These are phyloP conservation scores for Scaptomyza hsui DNA, from an alignment of 1,140 invertebrate species.

Conservation along the genomic window DNA sequence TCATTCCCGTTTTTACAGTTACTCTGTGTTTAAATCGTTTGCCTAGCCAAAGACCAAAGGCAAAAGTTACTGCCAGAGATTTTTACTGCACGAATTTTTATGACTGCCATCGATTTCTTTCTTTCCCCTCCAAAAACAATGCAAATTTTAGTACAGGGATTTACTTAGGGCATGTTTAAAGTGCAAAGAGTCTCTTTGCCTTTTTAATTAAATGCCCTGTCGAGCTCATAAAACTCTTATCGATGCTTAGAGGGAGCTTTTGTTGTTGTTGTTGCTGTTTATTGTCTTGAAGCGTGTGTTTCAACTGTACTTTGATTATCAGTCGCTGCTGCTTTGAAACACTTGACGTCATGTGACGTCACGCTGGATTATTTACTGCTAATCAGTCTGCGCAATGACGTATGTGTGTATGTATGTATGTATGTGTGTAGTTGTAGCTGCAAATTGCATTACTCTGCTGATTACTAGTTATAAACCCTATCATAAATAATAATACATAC, in stretches of 20 bases:
- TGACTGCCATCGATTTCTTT: constrained; percentile 65
- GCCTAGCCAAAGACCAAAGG: constrained; percentile 1
- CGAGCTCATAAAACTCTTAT: constrained; percentile 49
- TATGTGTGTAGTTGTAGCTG: constrained; percentile 5
- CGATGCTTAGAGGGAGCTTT: constrained; percentile 23
- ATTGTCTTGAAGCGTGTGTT: constrained; percentile 17
- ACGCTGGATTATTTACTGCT: constrained; percentile 1
- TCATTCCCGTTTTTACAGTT: constrained; percentile 65
- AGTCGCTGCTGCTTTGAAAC: constrained; percentile 6
- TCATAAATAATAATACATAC: constrained; percentile 8
- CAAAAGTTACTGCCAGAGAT: constrained; percentile 42
- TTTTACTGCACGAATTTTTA: constrained; percentile 61
- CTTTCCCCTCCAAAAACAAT: constrained; percentile 36
- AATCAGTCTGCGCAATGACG: constrained; percentile 6
- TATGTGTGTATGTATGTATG: constrained; percentile 4
- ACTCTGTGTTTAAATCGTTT: constrained; percentile 27
- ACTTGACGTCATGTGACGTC: constrained; percentile 34
- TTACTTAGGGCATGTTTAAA: constrained; percentile 24
- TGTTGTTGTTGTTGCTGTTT: constrained; percentile 1
- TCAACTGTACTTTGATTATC: constrained; percentile 37
- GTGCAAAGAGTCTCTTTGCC: constrained; percentile 18
- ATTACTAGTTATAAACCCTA: not conserved
- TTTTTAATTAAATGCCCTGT: constrained; percentile 38
- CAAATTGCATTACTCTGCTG: constrained; percentile 12
- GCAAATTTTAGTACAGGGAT: constrained; percentile 39